A percentile compares a stretch with the other conserved stretches of the same genome.
Evolutionary conservation across 2,113 vertebrate species (phyloP).

Genomic region (Vulpes ferrilata): DNA sequence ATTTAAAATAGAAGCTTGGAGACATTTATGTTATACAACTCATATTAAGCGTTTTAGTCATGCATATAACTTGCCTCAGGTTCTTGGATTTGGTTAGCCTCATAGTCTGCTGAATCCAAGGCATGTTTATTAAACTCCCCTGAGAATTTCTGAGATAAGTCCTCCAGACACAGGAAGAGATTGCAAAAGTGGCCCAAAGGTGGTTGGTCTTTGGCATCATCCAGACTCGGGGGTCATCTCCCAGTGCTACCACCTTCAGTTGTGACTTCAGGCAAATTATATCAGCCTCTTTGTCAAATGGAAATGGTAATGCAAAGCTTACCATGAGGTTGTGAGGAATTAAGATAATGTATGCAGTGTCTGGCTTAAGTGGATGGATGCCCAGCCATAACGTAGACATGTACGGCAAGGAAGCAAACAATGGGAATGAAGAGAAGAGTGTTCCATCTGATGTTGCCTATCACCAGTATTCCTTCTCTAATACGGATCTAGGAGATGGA

Average conservation of each 20-base stretch:
- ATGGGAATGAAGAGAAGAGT: not conserved
- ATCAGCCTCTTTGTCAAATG: not conserved
- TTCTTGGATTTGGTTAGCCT: not conserved
- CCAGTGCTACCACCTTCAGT: not conserved
- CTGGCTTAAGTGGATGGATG: not conserved
- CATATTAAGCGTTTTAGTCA: not conserved
- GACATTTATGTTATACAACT: not conserved
- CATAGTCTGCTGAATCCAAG: not conserved
- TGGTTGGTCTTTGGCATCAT: not conserved
- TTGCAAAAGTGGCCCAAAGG: not conserved
- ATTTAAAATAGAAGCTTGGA: not conserved
- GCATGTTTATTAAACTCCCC: slow-evolving; percentile 8
- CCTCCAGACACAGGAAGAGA: not conserved
- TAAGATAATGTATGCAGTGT: not conserved
- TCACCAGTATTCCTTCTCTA: not conserved
- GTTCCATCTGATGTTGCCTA: not conserved
- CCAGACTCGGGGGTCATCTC: not conserved
- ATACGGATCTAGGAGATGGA: not conserved
- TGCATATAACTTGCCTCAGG: not conserved
- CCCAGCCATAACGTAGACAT: not conserved
- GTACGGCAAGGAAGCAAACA: not conserved
- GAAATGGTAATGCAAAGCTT: not conserved
- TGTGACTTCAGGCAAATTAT: not conserved
- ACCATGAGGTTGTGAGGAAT: not conserved
- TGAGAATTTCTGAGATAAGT: slow-evolving; percentile 25